phyloP scores from a whole-genome alignment of 2,888 invertebrate species.

The Drosophila antonietae region DNA sequence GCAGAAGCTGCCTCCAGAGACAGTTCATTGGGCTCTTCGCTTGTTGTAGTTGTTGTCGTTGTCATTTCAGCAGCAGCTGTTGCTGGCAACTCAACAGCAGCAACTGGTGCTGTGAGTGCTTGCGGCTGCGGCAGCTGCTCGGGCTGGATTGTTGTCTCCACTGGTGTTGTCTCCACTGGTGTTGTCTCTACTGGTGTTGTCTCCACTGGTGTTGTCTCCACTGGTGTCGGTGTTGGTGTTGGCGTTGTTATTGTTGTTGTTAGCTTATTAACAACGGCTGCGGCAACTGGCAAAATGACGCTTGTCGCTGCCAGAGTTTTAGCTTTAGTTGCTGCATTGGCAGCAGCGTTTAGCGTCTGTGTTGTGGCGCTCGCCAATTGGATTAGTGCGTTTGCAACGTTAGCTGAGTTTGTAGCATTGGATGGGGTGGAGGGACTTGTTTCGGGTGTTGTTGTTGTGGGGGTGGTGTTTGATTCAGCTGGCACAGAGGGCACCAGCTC shows the following conservation, averaged over 20 bases:
- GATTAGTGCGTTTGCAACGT: constrained; percentile 82
- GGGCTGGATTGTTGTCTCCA: constrained; percentile 29
- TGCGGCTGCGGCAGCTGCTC: constrained; percentile 20
- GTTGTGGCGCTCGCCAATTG: constrained; percentile 82
- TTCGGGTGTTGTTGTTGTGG: constrained; percentile 41
- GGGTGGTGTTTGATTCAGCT: constrained; percentile 24
- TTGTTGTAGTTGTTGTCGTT: constrained; percentile 48
- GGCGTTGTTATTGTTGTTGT: constrained; percentile 33
- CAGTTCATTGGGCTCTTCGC: constrained; percentile 60
- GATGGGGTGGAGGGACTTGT: constrained; percentile 43
- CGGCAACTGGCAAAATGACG: constrained; percentile 70
- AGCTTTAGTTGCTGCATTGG: constrained; percentile 70
- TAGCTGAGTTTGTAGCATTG: constrained; percentile 58
- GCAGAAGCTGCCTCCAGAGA: constrained; percentile 48
- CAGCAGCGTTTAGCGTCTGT: constrained; percentile 73
- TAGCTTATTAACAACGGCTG: constrained; percentile 65
- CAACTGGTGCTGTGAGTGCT: constrained; percentile 30
- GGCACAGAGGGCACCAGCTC: constrained; percentile 47
- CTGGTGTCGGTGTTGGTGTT: constrained; percentile 17
- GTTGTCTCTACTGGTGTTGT: constrained; percentile 15
- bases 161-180: constrained; percentile 11
- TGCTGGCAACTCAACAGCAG: constrained; percentile 32
- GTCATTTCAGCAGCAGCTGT: constrained; percentile 34
- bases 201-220: constrained; percentile 22
- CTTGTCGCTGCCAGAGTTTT: constrained; percentile 70